phyloP scores from a whole-genome alignment of 2,888 invertebrate genomes.

The Coremacera marginata region DNA sequence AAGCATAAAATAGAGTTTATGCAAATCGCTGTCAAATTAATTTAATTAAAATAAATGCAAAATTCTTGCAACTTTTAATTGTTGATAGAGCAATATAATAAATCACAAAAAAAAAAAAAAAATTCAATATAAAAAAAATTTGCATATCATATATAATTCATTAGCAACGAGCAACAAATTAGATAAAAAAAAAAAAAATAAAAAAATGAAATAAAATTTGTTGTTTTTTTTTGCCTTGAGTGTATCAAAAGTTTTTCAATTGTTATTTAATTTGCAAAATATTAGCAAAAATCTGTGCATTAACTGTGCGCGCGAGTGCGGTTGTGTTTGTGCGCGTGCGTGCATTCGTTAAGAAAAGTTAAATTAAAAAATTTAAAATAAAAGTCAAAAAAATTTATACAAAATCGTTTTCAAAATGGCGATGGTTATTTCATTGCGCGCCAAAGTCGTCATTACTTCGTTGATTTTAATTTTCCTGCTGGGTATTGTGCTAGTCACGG shows the following conservation, averaged over 20 bases:
- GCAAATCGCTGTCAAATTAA: too few species aligned
- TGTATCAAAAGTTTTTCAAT: too few species aligned
- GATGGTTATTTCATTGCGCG: slow-evolving; percentile 76
- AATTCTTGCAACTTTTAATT: too few species aligned
- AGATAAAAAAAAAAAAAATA: slow-evolving; percentile 7
- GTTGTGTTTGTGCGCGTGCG: too few species aligned
- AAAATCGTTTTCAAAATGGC: slow-evolving; percentile 70
- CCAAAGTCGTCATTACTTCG: slow-evolving; percentile 74
- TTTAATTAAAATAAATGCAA: too few species aligned
- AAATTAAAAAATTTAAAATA: too few species aligned
- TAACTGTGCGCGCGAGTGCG: slow-evolving; percentile 15
- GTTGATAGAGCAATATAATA: too few species aligned
- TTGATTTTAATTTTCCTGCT: slow-evolving; percentile 73
- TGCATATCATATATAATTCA: too few species aligned
- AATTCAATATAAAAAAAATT: too few species aligned
- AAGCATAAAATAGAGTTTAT: background rate
- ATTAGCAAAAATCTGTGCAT: slow-evolving; percentile 18
- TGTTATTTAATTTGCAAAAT: too few species aligned
- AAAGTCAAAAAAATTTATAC: background rate
- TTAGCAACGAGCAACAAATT: background rate
- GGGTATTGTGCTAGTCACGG: slow-evolving; percentile 73
- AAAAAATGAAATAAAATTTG: slow-evolving; percentile 16
- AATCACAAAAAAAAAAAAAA: too few species aligned
- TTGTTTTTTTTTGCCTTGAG: background rate
- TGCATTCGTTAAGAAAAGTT: background rate